phyloP scores from a whole-genome alignment of 2,888 invertebrate genomes.

The Lysandra coridon region DNA sequence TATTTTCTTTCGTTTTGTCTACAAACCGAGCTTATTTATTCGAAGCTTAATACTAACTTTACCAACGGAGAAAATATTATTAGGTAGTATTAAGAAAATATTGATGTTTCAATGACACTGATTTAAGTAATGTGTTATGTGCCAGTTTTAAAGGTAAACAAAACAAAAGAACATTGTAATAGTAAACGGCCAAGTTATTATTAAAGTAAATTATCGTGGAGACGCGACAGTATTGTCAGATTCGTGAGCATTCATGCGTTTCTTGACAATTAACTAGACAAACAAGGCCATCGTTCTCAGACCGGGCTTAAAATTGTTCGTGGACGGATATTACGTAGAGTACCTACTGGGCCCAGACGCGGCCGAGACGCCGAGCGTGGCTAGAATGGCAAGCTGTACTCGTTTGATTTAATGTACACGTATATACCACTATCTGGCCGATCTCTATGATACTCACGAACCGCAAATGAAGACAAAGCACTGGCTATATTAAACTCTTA shows the following conservation, averaged over 20 bases:
- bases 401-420: slow-evolving; percentile 52
- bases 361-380: slow-evolving; percentile 54
- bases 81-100: not conserved
- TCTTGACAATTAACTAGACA: slow-evolving; percentile 35
- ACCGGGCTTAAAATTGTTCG: slow-evolving; percentile 31
- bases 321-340: slow-evolving; percentile 29
- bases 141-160: not conserved
- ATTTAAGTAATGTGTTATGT: too few species aligned
- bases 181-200: not conserved
- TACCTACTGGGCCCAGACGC: slow-evolving; percentile 48
- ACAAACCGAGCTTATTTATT: not conserved
- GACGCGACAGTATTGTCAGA: slow-evolving; percentile 8
- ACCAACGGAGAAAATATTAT: not conserved
- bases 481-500: slow-evolving; percentile 37
- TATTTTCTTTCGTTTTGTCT: not conserved
- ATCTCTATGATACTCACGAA: slow-evolving; percentile 36
- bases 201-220: not conserved
- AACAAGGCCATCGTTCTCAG: slow-evolving; percentile 48
- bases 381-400: slow-evolving; percentile 52
- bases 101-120: not conserved
- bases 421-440: slow-evolving; percentile 35
- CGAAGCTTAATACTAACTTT: not conserved
- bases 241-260: slow-evolving; percentile 32
- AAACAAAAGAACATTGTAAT: not conserved
- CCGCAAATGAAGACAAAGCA: slow-evolving; percentile 41